Base-by-base conservation (phyloP, 2,113 vertebrate species). In the Procapra przewalskii region DNA sequence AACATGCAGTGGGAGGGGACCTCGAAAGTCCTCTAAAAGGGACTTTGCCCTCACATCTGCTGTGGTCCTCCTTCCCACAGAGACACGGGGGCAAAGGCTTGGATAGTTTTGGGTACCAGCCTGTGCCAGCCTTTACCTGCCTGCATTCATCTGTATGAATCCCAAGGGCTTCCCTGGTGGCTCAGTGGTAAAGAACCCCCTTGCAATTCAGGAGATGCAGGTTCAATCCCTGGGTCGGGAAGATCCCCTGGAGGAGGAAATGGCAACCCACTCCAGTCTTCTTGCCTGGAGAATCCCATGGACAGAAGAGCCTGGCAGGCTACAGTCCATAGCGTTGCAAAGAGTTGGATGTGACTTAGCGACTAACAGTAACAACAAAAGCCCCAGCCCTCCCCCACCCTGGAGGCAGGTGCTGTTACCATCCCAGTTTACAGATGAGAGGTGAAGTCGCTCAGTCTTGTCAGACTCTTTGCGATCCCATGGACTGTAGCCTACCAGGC, bases 1-100 rank as follows among this genome's bases (percentile, higher is more conserved):
- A 27, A 25, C 0, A 4, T 1, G 40, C 11, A 7, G 0, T 6
- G 17, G 23, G 13, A 2, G 36, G 43, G 19, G 50, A 14, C 21
- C 15, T 43, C 21, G 21, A 16, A 31, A 14, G 21, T 43, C 3
- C 25, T 40, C 71, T n/a, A 27, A 14, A 45, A 94, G 67, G 50
- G 43, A 17, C 19, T 55, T 71, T 23, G 81, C 33, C 79, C 43
- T 17, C 7, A 25, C 2, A 15, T 33, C 67, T 55, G 11, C 7
- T 48, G 1, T 21, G 12, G 75, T 19, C 81, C 60, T 43, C 10
- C 21, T 40, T 59, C 89, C 77, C 33, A 15, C 6, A 16, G 1
- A 57, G 43, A 15, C 79, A 13, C 1, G 1, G 64, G 17, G 23
- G 1, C 92, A 57, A 79, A 75, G 21, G 7, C 27, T 93, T 14